A percentile compares a stretch with the other conserved stretches of the same genome.
Evolutionary conservation across 2,113 vertebrate species (phyloP).

Genomic region (Otus sunia): DNA sequence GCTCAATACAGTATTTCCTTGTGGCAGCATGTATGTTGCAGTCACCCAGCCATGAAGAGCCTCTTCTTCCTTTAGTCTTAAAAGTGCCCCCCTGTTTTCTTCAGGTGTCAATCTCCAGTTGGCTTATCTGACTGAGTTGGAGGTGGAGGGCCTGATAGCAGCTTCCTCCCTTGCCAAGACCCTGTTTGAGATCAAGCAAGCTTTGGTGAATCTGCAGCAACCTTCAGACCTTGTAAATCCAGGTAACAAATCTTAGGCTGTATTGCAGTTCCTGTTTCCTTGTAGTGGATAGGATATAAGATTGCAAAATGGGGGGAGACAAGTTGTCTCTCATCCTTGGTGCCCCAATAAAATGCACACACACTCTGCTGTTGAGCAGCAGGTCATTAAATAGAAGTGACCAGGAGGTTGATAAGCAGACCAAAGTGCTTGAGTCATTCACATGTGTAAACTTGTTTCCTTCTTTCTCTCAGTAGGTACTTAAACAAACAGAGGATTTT

Average conservation of each 20-base stretch:
- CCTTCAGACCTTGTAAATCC: background rate
- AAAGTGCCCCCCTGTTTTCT: fast-evolving
- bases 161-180: slow-evolving; percentile 80
- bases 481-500: background rate
- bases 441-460: background rate
- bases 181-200: slow-evolving; percentile 78
- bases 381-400: background rate
- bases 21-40: background rate
- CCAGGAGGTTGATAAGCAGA: background rate
- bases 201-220: slow-evolving; percentile 58
- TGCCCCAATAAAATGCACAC: background rate
- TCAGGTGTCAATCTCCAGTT: background rate
- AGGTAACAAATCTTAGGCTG: background rate
- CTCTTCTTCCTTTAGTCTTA: background rate
- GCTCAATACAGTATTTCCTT: background rate
- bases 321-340: background rate
- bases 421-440: background rate
- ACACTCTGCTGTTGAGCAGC: background rate
- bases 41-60: background rate
- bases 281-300: background rate
- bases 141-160: slow-evolving; percentile 74
- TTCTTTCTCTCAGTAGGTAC: background rate
- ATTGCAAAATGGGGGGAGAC: background rate
- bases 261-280: background rate
- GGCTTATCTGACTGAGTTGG: slow-evolving; percentile 67